Conservation (phyloP, 2,113 vertebrate genomes). For the Odontesthes bonariensis region DNA sequence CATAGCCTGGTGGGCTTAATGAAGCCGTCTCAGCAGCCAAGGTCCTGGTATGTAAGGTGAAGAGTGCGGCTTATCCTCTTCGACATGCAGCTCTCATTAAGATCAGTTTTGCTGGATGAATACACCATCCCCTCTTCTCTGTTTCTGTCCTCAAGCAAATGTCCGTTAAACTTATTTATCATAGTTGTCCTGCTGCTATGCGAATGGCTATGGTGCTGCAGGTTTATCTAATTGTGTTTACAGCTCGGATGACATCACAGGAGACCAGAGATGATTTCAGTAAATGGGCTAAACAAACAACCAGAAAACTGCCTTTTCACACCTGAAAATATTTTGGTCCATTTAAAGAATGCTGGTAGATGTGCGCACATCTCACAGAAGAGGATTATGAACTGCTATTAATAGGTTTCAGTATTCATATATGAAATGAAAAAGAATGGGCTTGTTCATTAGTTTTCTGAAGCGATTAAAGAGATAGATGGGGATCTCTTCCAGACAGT, state of each 20-base stretch:
- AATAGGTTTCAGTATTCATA: neutral
- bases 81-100: slow-evolving; percentile 71
- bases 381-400: slow-evolving; percentile 1
- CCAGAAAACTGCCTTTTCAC: slow-evolving; percentile 6
- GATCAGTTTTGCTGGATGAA: slow-evolving; percentile 47
- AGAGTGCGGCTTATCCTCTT: slow-evolving; percentile 68
- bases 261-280: slow-evolving; percentile 15
- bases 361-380: neutral
- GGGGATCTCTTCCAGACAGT: too few relatives aligned
- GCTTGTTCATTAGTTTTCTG: neutral
- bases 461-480: neutral
- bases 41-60: slow-evolving; percentile 65
- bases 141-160: slow-evolving; percentile 52
- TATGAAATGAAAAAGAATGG: too few relatives aligned
- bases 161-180: slow-evolving; percentile 63
- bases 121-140: slow-evolving; percentile 27
- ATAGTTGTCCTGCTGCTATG: slow-evolving; percentile 29
- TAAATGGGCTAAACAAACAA: slow-evolving; percentile 40
- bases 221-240: slow-evolving; percentile 56
- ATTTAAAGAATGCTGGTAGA: neutral
- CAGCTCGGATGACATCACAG: slow-evolving; percentile 13
- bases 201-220: slow-evolving; percentile 21
- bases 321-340: slow-evolving; percentile 6
- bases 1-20: slow-evolving; percentile 71
- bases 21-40: slow-evolving; percentile 72